Evolutionary conservation across 2,113 vertebrate species (phyloP).

Genomic region (Platichthys stellatus): DNA sequence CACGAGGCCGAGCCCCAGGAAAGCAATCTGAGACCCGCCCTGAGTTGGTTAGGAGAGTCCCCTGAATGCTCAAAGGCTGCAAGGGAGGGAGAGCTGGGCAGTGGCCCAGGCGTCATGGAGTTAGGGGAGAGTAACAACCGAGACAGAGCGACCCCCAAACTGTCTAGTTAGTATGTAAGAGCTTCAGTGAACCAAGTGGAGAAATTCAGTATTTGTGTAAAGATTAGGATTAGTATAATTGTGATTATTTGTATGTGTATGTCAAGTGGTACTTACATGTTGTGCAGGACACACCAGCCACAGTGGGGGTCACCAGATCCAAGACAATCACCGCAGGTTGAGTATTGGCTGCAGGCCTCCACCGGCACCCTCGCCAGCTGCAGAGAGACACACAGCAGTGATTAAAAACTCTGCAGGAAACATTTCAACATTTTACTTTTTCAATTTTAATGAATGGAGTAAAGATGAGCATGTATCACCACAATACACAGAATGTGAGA

Average conservation of each 20-base stretch:
- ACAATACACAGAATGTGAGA: too few relatives aligned
- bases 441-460: neutral
- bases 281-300: conserved; percentile 98
- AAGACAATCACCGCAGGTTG: conserved; percentile 91
- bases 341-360: conserved; percentile 92
- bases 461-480: neutral
- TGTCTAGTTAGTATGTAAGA: conserved; percentile 3
- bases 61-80: conserved; percentile 50
- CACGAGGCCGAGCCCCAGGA: conserved; percentile 64
- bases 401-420: neutral
- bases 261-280: conserved; percentile 86
- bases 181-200: neutral
- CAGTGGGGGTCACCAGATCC: conserved; percentile 97
- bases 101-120: conserved; percentile 50
- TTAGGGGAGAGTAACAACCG: conserved; percentile 38
- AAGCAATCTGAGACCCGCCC: conserved; percentile 59
- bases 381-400: conserved; percentile 10
- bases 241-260: neutral
- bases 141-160: conserved; percentile 16
- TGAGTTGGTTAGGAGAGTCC: conserved; percentile 31
- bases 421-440: neutral
- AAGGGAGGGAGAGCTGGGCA: conserved; percentile 51
- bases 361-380: conserved; percentile 95
- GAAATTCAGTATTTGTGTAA: neutral
- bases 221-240: neutral